Percentiles rank a stretch among this genome's conserved stretches.
phyloP scores from a whole-genome alignment of 2,888 invertebrate species.

The Drosophila kambysellisi region DNA sequence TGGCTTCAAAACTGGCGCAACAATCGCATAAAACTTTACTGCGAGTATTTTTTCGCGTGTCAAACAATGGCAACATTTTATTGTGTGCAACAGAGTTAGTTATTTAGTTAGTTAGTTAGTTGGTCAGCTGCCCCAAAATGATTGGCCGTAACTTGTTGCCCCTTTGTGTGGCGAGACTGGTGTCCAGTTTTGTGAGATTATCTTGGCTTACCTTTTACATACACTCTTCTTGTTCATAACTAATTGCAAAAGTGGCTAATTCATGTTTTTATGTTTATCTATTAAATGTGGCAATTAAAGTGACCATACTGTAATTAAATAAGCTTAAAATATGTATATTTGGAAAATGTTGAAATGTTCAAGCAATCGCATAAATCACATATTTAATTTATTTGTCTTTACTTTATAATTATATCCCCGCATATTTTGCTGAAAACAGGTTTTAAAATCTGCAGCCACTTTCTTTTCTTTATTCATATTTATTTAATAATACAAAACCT shows the following conservation, averaged over 20 bases:
- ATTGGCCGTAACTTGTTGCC: slow-evolving; percentile 47
- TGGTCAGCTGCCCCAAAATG: slow-evolving; percentile 3
- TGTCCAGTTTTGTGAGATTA: not conserved
- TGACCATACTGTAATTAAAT: not conserved
- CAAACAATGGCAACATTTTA: slow-evolving; percentile 25
- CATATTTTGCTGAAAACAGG: not conserved
- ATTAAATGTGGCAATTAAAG: not conserved
- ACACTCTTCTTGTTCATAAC: not conserved
- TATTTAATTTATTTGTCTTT: too few relatives aligned
- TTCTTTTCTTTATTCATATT: not conserved
- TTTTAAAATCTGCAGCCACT: not conserved
- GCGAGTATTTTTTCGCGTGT: slow-evolving; percentile 43
- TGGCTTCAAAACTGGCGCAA: slow-evolving; percentile 58
- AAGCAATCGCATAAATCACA: too few relatives aligned
- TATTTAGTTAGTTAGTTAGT: not conserved
- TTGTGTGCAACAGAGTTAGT: slow-evolving; percentile 7
- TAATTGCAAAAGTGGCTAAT: not conserved
- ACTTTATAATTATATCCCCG: too few relatives aligned
- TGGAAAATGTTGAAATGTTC: not conserved
- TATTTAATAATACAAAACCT: not conserved
- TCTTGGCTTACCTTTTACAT: not conserved
- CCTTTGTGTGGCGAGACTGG: slow-evolving; percentile 1
- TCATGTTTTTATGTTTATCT: not conserved
- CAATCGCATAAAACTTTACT: slow-evolving; percentile 52
- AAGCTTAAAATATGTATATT: not conserved